phyloP scores from a whole-genome alignment of 2,888 invertebrate species.

The Lasioglossum marginatum region DNA sequence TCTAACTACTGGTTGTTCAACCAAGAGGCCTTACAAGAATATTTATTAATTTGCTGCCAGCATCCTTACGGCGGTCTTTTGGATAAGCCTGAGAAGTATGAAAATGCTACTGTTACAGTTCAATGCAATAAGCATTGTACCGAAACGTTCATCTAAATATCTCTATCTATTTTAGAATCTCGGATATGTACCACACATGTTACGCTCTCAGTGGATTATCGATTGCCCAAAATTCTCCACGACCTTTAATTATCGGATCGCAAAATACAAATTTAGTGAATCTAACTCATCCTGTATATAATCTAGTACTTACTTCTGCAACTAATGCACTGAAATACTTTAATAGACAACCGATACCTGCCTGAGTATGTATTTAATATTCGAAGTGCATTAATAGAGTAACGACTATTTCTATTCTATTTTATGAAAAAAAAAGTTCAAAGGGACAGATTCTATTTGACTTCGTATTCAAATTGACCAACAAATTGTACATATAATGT shows the following conservation, averaged over 20 bases:
- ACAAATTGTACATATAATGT: constrained; percentile 53
- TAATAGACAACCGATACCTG: constrained; percentile 75
- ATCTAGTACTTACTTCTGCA: constrained; percentile 77
- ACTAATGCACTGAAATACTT: constrained; percentile 78
- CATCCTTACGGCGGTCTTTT: constrained; percentile 93
- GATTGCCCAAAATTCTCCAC: constrained; percentile 91
- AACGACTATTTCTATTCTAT: constrained; percentile 52
- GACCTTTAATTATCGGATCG: constrained; percentile 82
- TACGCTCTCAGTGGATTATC: constrained; percentile 98
- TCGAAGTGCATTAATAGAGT: constrained; percentile 43
- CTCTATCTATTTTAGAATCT: constrained; percentile 86
- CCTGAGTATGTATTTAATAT: constrained; percentile 59
- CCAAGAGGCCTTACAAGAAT: constrained; percentile 96
- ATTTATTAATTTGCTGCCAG: constrained; percentile 97
- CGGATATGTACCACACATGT: constrained; percentile 98
- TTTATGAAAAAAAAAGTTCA: constrained; percentile 31
- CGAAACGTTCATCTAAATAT: constrained; percentile 1
- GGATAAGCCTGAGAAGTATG: constrained; percentile 98
- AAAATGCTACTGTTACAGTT: background rate
- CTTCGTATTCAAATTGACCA: constrained; percentile 56
- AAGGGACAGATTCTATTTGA: constrained; percentile 37
- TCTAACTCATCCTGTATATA: constrained; percentile 80
- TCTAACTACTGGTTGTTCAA: constrained; percentile 90
- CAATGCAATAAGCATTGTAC: background rate
- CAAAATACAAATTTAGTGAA: constrained; percentile 77